Percentiles rank a stretch among this genome's conserved stretches.
Evolutionary conservation across 2,888 invertebrate genomes (phyloP).

Genomic region (Agriotes lineatus): DNA sequence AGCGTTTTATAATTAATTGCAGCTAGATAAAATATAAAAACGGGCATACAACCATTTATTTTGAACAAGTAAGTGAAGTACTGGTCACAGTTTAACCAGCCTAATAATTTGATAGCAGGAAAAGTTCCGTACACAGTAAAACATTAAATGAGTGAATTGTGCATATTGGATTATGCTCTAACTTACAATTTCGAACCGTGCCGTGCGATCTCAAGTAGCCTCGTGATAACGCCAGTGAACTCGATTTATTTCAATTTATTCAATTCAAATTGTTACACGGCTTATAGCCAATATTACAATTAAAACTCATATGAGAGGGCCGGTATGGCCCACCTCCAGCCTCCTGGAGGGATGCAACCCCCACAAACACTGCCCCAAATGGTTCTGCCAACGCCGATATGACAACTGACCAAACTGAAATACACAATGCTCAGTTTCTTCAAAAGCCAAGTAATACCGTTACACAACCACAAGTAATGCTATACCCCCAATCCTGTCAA

Average conservation of each 20-base stretch:
- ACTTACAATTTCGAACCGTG: too few relatives aligned
- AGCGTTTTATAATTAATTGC: too few relatives aligned
- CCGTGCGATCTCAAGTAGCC: constrained; percentile 9
- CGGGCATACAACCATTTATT: too few relatives aligned
- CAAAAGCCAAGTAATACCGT: constrained; percentile 3
- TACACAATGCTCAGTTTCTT: background rate
- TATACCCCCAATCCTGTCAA: constrained; percentile 2
- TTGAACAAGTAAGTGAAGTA: too few relatives aligned
- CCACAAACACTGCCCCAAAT: background rate
- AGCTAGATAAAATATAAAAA: too few relatives aligned
- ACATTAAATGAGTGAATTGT: too few relatives aligned
- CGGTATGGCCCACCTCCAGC: constrained; percentile 7
- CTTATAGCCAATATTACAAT: background rate
- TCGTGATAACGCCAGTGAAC: constrained; percentile 13
- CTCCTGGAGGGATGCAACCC: constrained; percentile 19
- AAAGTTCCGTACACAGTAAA: too few relatives aligned
- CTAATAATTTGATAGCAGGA: too few relatives aligned
- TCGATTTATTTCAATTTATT: background rate
- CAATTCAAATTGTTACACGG: background rate
- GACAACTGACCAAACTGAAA: background rate
- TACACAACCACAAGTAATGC: constrained; percentile 7
- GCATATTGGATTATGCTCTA: too few relatives aligned
- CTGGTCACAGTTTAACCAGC: too few relatives aligned
- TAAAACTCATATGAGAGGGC: constrained; percentile 6
- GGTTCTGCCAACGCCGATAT: constrained; percentile 3